These are phyloP conservation scores for Alligator sinensis DNA, from an alignment of 2,113 vertebrate species.

Conservation along the genomic window DNA sequence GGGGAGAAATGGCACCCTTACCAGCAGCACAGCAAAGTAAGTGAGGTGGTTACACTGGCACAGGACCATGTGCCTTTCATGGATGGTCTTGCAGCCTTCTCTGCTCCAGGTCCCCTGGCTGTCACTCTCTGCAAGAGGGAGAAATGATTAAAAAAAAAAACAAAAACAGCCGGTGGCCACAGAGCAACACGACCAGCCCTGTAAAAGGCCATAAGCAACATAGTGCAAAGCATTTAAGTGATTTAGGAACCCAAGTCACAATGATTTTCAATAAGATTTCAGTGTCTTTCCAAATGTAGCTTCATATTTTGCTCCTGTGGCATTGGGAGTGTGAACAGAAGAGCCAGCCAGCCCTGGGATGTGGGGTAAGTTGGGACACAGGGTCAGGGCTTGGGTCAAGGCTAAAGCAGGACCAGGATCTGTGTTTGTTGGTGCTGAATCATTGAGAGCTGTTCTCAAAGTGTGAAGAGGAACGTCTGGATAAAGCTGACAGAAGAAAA, in stretches of 20 bases:
- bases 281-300: background rate
- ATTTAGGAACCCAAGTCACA: background rate
- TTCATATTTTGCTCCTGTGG: background rate
- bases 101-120: conserved; percentile 64
- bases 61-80: background rate
- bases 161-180: background rate
- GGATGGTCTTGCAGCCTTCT: conserved; percentile 49
- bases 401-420: background rate
- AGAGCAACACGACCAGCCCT: too few species aligned
- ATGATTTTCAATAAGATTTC: background rate
- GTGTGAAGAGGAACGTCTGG: background rate
- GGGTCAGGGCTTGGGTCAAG: background rate
- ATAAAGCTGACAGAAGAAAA: background rate
- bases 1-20: background rate
- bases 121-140: background rate
- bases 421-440: background rate
- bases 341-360: background rate
- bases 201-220: too few species aligned
- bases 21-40: conserved; percentile 78
- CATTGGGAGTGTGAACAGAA: too few species aligned
- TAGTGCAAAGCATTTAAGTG: too few species aligned
- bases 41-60: conserved; percentile 73
- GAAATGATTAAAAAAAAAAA: background rate
- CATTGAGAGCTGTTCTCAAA: background rate
- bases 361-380: background rate